Evolutionary conservation across 2,888 invertebrate genomes (phyloP), one percentile per base, ranked within the genome.

Genomic region (Steromphala cineraria): DNA sequence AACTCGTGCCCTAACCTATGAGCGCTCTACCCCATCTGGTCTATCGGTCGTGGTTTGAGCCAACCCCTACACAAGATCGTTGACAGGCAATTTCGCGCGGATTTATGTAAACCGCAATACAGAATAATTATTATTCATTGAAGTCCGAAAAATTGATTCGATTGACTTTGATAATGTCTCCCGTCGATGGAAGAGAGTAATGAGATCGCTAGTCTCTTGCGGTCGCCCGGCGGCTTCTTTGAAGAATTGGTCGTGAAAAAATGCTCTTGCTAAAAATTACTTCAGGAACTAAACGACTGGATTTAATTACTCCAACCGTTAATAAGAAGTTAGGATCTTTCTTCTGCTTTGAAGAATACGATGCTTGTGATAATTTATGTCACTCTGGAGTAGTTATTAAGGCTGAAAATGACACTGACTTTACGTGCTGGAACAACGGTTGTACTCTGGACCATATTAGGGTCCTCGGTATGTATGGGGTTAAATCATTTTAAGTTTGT

Each of bases 101-200:
- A 78, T 67, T 67, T 78, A 67, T 78, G 78, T 78, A 67, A 78
- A 52, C 78, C 78, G 71, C 67, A 78, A 78, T 78, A 67, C 46
- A 78, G 71, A 36, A 67, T 67, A 52, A 78, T 78, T 78, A 67
- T 78, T 78, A 78, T 78, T 78, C 78, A 78, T 78, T 78, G 78
- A 67, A 78, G 46, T 40, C 52, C 21, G 53, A 71, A 67, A 78
- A 78, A 78, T 78, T 78, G 78, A 74, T 80, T 80, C 75, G 80
- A 80, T 80, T 56, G 74, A 74, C 46, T 55, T 80, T 75, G 80
- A 80, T 80, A 80, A 56, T 75, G 80, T 75, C 80, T 56, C 74
- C 36, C 21, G 21, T 55, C 75, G 75, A 40, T 75, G 19, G 75
- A 24, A 15, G 75, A 21, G 46, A 24, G 52, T 46, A 24, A 24